Base-by-base conservation (phyloP, 2,888 invertebrate genomes). In the Acleris sparsana region DNA sequence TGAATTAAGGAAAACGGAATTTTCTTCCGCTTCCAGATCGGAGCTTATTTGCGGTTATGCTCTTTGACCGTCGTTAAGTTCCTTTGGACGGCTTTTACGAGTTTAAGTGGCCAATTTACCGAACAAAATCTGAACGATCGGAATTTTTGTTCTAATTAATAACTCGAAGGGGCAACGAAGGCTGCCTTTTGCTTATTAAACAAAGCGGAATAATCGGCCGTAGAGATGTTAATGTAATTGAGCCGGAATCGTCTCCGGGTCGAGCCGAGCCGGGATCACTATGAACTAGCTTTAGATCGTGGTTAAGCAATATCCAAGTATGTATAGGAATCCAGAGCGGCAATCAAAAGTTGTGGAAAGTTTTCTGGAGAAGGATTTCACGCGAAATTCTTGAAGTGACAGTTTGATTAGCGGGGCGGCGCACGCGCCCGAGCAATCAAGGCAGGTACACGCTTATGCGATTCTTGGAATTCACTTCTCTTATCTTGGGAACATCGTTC, bases 41-140 rank as follows among this genome's bases (percentile, higher is more conserved):
- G 86, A 84, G 89, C 90, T 92, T 92, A 90, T 92, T 92, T 92
- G 92, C 88, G 92, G 92, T 92, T 91, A 92, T 91, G 88, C 92
- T 88, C 91, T 92, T 92, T 92, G 92, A 92, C 92, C 92, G 92
- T 90, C 92, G 89, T 92, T 91, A 91, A 89, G 89, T 87, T 92
- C 86, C 89, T 86, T 86, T 83, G 82, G 88, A 88, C 85, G 86
- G 88, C 88, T 88, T 90, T 90, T 88, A 89, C 87, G 88, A 89
- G 88, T 91, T 92, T 82, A 87, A 92, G 92, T 88, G 89, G 91
- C 89, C 92, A 91, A 92, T 92, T 91, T 89, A 85, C 81, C 85
- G 86, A 87, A 87, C 86, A 82, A 88, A 92, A 90, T 90, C 88
- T 87, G 87, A 87, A 86, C 91, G 89, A 91, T 92, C 87, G 85